phyloP scores from a whole-genome alignment of 2,888 invertebrate species.

The Ornithoptera priamus region DNA sequence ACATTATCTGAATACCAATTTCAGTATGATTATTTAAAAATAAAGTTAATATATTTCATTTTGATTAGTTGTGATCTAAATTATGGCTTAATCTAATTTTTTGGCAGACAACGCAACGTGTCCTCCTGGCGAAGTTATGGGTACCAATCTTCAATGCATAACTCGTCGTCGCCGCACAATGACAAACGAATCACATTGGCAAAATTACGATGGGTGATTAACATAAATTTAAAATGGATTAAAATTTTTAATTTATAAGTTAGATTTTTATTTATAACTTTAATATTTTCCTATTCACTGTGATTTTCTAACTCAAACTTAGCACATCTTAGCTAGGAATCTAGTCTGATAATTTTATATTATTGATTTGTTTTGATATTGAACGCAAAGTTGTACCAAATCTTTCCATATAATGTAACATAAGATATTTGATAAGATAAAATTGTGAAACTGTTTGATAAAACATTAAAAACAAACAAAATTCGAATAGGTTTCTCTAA shows the following conservation, averaged over 20 bases:
- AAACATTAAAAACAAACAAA: conserved; percentile 15
- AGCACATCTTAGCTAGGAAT: not conserved
- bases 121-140: conserved; percentile 57
- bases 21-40: too few species aligned
- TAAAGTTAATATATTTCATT: too few species aligned
- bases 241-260: not conserved
- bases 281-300: not conserved
- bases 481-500: not conserved
- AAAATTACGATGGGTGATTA: conserved; percentile 41
- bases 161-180: conserved; percentile 35
- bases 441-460: conserved; percentile 6
- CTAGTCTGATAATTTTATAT: not conserved
- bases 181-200: conserved; percentile 50
- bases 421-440: conserved; percentile 24
- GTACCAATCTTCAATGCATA: conserved; percentile 60
- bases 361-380: not conserved
- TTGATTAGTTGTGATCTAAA: too few species aligned
- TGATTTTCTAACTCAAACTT: not conserved
- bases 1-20: too few species aligned
- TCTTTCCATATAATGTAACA: conserved; percentile 1
- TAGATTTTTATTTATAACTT: not conserved
- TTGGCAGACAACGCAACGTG: conserved; percentile 48
- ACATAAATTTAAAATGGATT: not conserved
- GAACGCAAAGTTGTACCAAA: not conserved
- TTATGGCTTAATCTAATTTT: not conserved